Evolutionary conservation across 2,888 invertebrate genomes (phyloP), one percentile per base, ranked within the genome.

Genomic region (Trichopoda pennipes): DNA sequence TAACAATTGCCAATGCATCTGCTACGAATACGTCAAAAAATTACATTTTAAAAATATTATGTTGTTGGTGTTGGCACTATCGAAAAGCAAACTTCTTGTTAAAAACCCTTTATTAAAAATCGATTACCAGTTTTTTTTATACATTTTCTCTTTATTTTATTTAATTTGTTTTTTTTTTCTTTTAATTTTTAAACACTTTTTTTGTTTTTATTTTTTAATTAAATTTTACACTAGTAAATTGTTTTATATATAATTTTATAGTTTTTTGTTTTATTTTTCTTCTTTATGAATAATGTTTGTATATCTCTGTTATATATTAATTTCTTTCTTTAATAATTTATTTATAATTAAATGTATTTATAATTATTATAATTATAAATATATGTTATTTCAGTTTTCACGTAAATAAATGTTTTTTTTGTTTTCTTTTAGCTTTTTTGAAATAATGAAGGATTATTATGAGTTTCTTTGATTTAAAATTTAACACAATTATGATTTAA

Each of bases 331-430:
- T 82, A 55, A 75, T 79, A 78, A 68, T 78, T 61, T 76, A 79
- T 79, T 38, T 81, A 74, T 77, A 82, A 61, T 75, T 81, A 53
- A 74, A 77, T 74, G 49, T 72, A 78, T 83, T 78, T 84, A 80
- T 80, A 82, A 82, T 77, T 74, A 80, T 74, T 80, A 77, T 82
- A 84, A 84, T 77, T 77, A 84, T 74, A 79, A 81, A 77, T 70
- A 82, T 55, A 55, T 76, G 35, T 74, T 55, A 16, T 21, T 63
- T 55, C 19, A 56, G 72, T 80, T 47, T 53, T 42, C 73, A 55
- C 42, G 44, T 38, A 38, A 38, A 38, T 12, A 7, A 38, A 12
- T 12, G 12, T 38, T 21, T 63, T 61, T 28, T 8, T 51, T 32
- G 58, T 1, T 66, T 60, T 49, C 17, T 21, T 47, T 53, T 51